A percentile compares a stretch with the other conserved stretches of the same genome.
These are phyloP conservation scores for Allobates femoralis DNA, from an alignment of 2,797 vertebrate species.

Conservation along the genomic window DNA sequence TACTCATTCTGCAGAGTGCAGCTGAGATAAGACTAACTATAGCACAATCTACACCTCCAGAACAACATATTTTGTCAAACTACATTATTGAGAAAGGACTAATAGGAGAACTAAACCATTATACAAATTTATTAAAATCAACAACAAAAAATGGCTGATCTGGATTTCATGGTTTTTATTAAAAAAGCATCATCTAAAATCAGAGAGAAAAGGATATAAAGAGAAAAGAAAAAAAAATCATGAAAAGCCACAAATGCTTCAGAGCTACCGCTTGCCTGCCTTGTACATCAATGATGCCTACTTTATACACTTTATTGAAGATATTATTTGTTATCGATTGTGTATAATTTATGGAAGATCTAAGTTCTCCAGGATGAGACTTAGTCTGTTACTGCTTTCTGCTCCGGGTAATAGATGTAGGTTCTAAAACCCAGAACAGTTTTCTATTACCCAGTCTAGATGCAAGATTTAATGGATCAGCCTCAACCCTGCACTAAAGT, in stretches of 20 bases:
- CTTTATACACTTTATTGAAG: background rate
- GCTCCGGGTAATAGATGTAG: background rate
- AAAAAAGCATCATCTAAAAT: conserved; percentile 83
- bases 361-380: background rate
- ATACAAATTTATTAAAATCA: background rate
- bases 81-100: background rate
- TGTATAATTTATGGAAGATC: background rate
- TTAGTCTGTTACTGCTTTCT: background rate
- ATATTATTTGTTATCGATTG: background rate
- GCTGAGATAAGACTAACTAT: no score
- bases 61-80: background rate
- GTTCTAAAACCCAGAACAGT: background rate
- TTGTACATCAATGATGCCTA: background rate
- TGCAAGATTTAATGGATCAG: background rate
- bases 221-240: conserved; percentile 25
- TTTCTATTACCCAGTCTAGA: background rate
- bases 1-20: no score
- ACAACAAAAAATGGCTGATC: conserved; percentile 40
- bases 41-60: no score
- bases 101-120: background rate
- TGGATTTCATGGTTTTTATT: conserved; percentile 78
- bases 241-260: conserved; percentile 31
- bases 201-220: conserved; percentile 71
- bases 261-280: background rate
- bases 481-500: background rate